A percentile compares a stretch with the other conserved stretches of the same genome.
These are phyloP conservation scores for Phytoseiulus persimilis DNA, from an alignment of 2,888 invertebrate species.

Conservation along the genomic window DNA sequence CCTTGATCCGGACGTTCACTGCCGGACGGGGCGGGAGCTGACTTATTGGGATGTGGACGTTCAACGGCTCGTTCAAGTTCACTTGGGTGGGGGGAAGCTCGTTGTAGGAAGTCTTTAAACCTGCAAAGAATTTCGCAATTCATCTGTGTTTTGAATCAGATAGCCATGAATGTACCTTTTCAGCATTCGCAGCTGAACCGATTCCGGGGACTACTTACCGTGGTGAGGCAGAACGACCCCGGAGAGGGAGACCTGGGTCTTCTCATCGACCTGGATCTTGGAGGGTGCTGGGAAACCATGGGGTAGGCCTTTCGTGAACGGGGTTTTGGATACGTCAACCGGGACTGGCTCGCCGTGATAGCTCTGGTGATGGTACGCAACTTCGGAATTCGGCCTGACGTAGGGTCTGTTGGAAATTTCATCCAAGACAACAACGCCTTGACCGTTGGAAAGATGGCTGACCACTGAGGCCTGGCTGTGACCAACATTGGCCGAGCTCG, in stretches of 20 bases:
- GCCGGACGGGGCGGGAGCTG: constrained; percentile 20
- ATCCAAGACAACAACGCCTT: constrained; percentile 15
- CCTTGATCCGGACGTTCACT: constrained; percentile 27
- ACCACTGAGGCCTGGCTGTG: constrained; percentile 18
- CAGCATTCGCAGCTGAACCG: too few relatives aligned
- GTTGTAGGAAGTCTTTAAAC: constrained; percentile 17
- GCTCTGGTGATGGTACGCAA: neutral
- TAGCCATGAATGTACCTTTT: too few relatives aligned
- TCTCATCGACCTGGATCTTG: constrained; percentile 30
- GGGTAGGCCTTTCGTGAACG: constrained; percentile 18
- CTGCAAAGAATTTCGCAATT: neutral
- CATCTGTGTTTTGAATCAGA: neutral
- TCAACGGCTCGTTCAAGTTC: constrained; percentile 24
- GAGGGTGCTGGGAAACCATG: constrained; percentile 23
- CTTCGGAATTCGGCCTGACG: neutral
- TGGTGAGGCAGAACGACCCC: constrained; percentile 21
- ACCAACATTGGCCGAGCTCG: neutral
- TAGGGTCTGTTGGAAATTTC: constrained; percentile 24
- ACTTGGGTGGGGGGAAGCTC: constrained; percentile 21
- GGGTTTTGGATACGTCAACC: constrained; percentile 25
- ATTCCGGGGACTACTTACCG: neutral
- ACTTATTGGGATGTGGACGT: constrained; percentile 32
- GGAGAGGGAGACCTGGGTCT: constrained; percentile 36
- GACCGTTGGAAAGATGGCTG: constrained; percentile 27
- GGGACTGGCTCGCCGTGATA: neutral